A percentile compares a stretch with the other conserved stretches of the same genome.
phyloP scores from a whole-genome alignment of 2,113 vertebrate genomes.

The Rallus limicola region DNA sequence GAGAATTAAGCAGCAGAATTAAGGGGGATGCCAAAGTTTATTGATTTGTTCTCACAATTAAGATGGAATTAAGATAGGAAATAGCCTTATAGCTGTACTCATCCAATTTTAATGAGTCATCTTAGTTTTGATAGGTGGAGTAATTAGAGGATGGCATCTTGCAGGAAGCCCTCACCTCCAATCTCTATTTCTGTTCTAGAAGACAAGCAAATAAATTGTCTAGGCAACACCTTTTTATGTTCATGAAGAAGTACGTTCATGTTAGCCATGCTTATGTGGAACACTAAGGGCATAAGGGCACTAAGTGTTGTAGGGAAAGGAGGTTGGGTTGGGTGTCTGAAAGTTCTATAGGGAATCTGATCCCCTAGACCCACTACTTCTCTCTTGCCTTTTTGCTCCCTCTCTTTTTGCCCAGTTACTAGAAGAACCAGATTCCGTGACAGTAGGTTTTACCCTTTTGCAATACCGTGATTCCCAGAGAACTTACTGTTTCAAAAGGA shows the following conservation, averaged over 20 bases:
- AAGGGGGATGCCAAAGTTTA: slow-evolving; percentile 61
- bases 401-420: not conserved
- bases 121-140: slow-evolving; percentile 68
- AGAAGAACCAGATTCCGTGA: not conserved
- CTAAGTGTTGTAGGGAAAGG: rapidly evolving
- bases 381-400: not conserved
- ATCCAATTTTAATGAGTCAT: slow-evolving; percentile 77
- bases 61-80: slow-evolving; percentile 78
- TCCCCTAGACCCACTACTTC: not conserved
- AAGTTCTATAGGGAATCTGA: not conserved
- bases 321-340: not conserved
- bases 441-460: not conserved
- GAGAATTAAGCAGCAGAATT: slow-evolving; percentile 56
- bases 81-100: slow-evolving; percentile 69
- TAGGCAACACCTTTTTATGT: not conserved
- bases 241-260: rapidly evolving
- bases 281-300: not conserved
- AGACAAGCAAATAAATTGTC: not conserved
- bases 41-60: slow-evolving; percentile 79
- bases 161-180: slow-evolving; percentile 19
- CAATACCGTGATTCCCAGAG: not conserved
- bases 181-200: not conserved
- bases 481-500: not conserved
- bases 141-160: slow-evolving; percentile 72
- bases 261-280: rapidly evolving